Percentiles rank a stretch among this genome's conserved stretches.
Conservation (phyloP, 2,113 vertebrate genomes). For the Apistogramma diplotaenia region DNA sequence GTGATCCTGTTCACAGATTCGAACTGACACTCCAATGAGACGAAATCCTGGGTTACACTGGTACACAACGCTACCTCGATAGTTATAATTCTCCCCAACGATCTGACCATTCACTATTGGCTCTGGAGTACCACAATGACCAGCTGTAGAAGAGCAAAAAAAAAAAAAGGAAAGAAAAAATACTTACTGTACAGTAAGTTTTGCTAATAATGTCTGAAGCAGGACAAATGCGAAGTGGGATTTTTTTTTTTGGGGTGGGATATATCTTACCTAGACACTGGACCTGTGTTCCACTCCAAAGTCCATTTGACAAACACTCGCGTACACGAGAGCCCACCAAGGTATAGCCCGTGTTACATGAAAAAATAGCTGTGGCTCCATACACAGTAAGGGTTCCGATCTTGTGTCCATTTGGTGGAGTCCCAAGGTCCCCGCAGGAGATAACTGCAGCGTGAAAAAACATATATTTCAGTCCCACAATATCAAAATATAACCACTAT, state of each 20-base stretch:
- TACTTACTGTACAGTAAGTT: too few relatives aligned
- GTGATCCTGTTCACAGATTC: conserved; percentile 98
- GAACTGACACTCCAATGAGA: conserved; percentile 93
- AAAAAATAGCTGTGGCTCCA: conserved; percentile 95
- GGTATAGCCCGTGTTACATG: conserved; percentile 96
- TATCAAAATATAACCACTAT: background rate
- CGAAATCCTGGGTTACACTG: conserved; percentile 95
- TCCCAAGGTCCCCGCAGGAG: conserved; percentile 91
- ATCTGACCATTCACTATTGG: conserved; percentile 95
- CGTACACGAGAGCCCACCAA: conserved; percentile 92
- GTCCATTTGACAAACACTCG: conserved; percentile 96
- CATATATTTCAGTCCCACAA: background rate
- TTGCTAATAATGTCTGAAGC: background rate
- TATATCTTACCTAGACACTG: conserved; percentile 86
- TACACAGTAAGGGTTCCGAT: conserved; percentile 91
- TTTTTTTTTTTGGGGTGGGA: background rate
- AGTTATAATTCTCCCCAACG: conserved; percentile 94
- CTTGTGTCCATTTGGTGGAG: conserved; percentile 92
- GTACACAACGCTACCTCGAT: conserved; percentile 95
- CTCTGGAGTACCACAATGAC: conserved; percentile 91
- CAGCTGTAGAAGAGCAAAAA: conserved; percentile 70
- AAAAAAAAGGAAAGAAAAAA: background rate
- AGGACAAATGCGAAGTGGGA: background rate
- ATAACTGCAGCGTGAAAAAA: conserved; percentile 81
- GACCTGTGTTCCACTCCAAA: conserved; percentile 95